Percentiles rank a stretch among this genome's conserved stretches.
These are phyloP conservation scores for Lordiphosa fenestrarum DNA, from an alignment of 2,888 invertebrate species.

Conservation along the genomic window DNA sequence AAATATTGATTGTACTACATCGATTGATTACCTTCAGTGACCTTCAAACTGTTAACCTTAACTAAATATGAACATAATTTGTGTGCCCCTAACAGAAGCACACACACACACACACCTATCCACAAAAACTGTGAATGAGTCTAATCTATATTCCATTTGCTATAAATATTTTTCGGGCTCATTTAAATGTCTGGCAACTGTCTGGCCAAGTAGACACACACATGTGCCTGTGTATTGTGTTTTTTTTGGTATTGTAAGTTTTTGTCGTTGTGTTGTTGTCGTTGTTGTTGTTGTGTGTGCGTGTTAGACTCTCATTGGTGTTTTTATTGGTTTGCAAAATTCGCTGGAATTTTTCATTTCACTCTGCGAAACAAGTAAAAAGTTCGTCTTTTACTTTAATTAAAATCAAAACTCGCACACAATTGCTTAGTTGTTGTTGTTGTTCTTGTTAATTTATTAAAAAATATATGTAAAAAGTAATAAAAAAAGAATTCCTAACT, in stretches of 20 bases:
- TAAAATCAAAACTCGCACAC: too few species aligned
- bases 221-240: constrained; percentile 12
- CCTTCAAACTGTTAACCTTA: background rate
- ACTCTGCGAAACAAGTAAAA: constrained; percentile 25
- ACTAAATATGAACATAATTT: constrained; percentile 19
- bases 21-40: too few species aligned
- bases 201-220: constrained; percentile 44
- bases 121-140: constrained; percentile 8
- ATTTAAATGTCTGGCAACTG: constrained; percentile 63
- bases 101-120: background rate
- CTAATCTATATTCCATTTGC: constrained; percentile 51
- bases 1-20: too few species aligned
- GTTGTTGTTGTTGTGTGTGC: constrained; percentile 19
- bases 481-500: too few species aligned
- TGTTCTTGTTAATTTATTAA: background rate
- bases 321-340: constrained; percentile 1
- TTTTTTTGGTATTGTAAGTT: background rate
- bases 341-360: background rate
- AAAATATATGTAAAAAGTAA: constrained; percentile 7
- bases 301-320: constrained; percentile 25
- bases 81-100: constrained; percentile 19
- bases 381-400: too few species aligned
- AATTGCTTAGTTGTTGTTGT: too few species aligned
- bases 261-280: constrained; percentile 3
- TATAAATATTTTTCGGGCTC: constrained; percentile 31